phyloP scores from a whole-genome alignment of 2,888 invertebrate genomes.

The Oeneis ivallda region DNA sequence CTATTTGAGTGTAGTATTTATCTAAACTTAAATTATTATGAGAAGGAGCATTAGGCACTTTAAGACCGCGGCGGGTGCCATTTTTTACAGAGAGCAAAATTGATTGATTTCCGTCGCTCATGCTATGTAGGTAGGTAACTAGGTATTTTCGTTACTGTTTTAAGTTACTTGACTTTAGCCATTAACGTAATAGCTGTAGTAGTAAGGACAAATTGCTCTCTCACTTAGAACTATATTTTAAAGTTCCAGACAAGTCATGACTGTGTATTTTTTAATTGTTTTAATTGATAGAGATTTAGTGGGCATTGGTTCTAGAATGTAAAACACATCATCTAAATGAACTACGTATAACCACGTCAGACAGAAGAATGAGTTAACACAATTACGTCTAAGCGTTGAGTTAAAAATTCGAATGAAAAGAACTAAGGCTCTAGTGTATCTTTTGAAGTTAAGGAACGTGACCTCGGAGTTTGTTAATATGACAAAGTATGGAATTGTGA shows the following conservation, averaged over 20 bases:
- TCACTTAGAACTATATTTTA: no score
- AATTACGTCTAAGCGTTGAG: conserved; percentile 72
- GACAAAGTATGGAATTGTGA: not conserved
- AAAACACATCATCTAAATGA: conserved; percentile 67
- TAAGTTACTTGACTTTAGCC: no score
- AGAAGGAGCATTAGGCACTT: no score
- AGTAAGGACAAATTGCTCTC: no score
- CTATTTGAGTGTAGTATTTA: no score
- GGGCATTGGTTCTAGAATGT: conserved; percentile 55
- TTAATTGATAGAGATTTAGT: conserved; percentile 29
- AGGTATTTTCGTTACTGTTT: no score
- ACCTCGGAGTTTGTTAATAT: not conserved
- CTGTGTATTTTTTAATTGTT: not conserved
- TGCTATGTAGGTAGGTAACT: no score
- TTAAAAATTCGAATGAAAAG: conserved; percentile 48
- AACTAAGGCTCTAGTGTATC: conserved; percentile 26
- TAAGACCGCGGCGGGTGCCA: no score
- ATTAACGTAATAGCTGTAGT: no score
- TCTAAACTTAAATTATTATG: no score
- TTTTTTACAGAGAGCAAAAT: no score
- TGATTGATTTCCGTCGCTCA: no score
- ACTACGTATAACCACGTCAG: conserved; percentile 68
- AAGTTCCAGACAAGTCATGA: not conserved
- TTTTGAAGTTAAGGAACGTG: not conserved
- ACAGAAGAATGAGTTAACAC: conserved; percentile 69